These are phyloP conservation scores for Motacilla tschutschensis DNA, from an alignment of 2,113 vertebrate genomes.

Conservation along the genomic window DNA sequence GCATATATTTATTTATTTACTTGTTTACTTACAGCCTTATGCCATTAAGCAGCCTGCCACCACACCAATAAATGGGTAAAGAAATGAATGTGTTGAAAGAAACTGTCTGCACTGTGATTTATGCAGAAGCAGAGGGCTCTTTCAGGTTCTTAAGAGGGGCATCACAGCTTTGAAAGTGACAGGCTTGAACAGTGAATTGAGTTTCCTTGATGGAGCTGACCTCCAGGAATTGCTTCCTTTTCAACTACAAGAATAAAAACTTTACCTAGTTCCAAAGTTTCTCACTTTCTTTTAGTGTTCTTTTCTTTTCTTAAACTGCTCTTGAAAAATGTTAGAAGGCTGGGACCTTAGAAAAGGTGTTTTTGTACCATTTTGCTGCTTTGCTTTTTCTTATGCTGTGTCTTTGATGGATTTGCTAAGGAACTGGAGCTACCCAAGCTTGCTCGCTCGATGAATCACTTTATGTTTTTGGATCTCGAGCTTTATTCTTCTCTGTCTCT, in stretches of 20 bases:
- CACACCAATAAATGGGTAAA: background rate
- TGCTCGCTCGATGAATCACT: background rate
- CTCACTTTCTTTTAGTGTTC: background rate
- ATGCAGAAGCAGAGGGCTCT: constrained; percentile 2
- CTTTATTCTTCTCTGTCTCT: background rate
- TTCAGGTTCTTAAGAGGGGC: constrained; percentile 4
- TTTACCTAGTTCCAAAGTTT: constrained; percentile 45
- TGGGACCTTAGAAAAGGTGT: background rate
- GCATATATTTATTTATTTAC: constrained; percentile 32
- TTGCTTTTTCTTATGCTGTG: constrained; percentile 1
- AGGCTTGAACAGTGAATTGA: constrained; percentile 8
- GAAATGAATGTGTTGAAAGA: constrained; percentile 22
- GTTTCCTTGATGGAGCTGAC: constrained; percentile 35
- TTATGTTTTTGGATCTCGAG: background rate
- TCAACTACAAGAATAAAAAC: constrained; percentile 21
- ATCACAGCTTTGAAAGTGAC: constrained; percentile 28
- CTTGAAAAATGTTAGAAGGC: background rate
- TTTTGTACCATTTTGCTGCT: background rate
- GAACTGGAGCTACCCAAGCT: background rate
- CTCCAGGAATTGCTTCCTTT: constrained; percentile 37
- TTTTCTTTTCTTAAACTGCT: constrained; percentile 7
- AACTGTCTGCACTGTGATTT: constrained; percentile 9
- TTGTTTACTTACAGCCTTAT: constrained; percentile 4
- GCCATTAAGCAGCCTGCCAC: constrained; percentile 1
- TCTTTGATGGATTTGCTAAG: constrained; percentile 29